Percentiles rank a stretch among this genome's conserved stretches.
Evolutionary conservation across 2,113 vertebrate species (phyloP).

Genomic region (Passer montanus): DNA sequence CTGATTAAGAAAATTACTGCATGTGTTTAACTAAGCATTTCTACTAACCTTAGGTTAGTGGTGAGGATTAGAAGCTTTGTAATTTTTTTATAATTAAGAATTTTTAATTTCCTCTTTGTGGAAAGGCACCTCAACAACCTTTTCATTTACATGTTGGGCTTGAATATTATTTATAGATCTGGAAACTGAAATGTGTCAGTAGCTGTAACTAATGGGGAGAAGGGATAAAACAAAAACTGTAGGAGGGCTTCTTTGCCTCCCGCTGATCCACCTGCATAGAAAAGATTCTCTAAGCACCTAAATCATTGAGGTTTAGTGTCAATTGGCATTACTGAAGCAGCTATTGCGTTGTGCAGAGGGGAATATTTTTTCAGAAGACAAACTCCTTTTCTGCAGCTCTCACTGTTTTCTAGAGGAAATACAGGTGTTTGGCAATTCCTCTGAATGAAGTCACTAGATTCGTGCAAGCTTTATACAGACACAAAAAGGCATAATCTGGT

Average conservation of each 20-base stretch:
- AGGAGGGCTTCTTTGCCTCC: not conserved
- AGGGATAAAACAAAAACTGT: not conserved
- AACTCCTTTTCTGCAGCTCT: not conserved
- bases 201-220: not conserved
- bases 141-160: not conserved
- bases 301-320: not conserved
- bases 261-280: not conserved
- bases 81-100: not conserved
- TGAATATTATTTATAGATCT: not conserved
- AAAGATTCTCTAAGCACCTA: not conserved
- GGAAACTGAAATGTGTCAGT: not conserved
- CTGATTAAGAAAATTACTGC: slow-evolving; percentile 64
- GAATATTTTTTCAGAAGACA: not conserved
- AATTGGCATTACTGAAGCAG: not conserved
- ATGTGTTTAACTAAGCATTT: slow-evolving; percentile 50
- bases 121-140: not conserved
- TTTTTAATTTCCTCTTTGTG: slow-evolving; percentile 33
- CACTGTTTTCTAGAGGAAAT: not conserved
- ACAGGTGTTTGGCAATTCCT: not conserved
- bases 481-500: not conserved
- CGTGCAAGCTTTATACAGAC: not conserved
- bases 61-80: slow-evolving; percentile 32
- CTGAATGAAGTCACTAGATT: not conserved
- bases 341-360: not conserved
- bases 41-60: slow-evolving; percentile 37